Evolutionary conservation across 2,888 invertebrate species (phyloP).

Genomic region (Cataglyphis albicans): DNA sequence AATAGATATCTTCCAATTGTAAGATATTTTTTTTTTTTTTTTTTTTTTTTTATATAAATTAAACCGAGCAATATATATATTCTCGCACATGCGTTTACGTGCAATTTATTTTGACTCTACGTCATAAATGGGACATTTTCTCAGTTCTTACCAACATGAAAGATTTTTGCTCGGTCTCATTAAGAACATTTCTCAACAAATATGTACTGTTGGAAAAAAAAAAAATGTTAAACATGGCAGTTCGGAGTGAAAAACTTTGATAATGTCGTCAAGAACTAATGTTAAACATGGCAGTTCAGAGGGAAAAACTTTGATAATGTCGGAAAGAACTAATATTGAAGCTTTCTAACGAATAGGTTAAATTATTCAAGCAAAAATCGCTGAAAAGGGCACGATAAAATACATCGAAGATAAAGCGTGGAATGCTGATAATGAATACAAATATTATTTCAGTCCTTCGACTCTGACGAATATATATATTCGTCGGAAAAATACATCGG

Average conservation of each 20-base stretch:
- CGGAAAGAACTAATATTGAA: constrained; percentile 28
- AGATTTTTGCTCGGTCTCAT: neutral
- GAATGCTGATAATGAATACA: constrained; percentile 23
- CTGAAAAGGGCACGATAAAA: neutral
- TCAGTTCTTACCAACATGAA: neutral
- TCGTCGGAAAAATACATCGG: constrained; percentile 2
- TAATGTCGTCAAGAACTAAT: neutral
- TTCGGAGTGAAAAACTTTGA: neutral
- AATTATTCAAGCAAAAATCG: constrained; percentile 28
- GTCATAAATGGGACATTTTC: neutral
- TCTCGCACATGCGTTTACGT: neutral
- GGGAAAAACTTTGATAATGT: neutral
- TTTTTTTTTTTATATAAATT: constrained; percentile 21
- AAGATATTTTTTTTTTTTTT: no score
- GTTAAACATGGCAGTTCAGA: neutral
- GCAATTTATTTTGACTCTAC: neutral
- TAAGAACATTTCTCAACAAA: neutral
- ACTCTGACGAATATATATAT: constrained; percentile 17
- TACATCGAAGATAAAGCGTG: neutral
- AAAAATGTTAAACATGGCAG: neutral
- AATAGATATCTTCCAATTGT: neutral
- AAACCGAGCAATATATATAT: neutral
- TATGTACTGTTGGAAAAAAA: neutral
- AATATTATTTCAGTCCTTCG: constrained; percentile 14
- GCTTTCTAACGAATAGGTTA: neutral